phyloP scores from a whole-genome alignment of 2,797 vertebrate genomes.

The Heterohyrax brucei region DNA sequence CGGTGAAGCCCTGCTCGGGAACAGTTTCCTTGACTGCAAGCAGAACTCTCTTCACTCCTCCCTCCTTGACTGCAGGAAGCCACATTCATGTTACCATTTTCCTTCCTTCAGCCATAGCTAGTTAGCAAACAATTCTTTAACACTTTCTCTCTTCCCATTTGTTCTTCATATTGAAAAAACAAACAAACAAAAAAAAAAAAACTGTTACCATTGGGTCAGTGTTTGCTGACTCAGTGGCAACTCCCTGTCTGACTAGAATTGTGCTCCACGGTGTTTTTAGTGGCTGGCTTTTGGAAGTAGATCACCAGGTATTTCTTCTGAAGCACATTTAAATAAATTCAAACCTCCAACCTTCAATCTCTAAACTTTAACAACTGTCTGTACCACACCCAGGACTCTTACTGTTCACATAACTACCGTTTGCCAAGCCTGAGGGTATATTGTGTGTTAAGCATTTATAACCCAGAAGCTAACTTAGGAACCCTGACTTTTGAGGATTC shows the following conservation, averaged over 20 bases:
- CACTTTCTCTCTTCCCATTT: neutral
- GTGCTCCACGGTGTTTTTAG: too few species aligned
- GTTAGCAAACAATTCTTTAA: neutral
- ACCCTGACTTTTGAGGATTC: neutral
- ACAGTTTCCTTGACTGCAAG: neutral
- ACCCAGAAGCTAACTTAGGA: neutral
- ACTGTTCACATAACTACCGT: neutral
- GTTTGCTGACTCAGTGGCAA: too few species aligned
- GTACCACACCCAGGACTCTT: neutral
- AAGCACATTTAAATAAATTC: too few species aligned
- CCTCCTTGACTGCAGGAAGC: neutral
- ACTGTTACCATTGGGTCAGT: too few species aligned
- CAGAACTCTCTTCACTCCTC: neutral
- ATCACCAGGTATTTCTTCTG: too few species aligned
- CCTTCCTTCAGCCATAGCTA: slow-evolving; percentile 9
- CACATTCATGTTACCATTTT: neutral
- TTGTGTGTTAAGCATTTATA: neutral
- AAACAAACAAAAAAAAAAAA: too few species aligned
- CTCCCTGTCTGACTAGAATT: too few species aligned
- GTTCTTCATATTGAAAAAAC: neutral
- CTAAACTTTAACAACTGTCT: too few species aligned
- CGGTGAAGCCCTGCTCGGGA: neutral
- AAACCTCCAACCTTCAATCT: too few species aligned
- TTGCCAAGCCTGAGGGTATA: neutral
- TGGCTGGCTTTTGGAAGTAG: too few species aligned